Base-by-base conservation (phyloP, 1,140 invertebrate genomes). In the Drosophila insularis region DNA sequence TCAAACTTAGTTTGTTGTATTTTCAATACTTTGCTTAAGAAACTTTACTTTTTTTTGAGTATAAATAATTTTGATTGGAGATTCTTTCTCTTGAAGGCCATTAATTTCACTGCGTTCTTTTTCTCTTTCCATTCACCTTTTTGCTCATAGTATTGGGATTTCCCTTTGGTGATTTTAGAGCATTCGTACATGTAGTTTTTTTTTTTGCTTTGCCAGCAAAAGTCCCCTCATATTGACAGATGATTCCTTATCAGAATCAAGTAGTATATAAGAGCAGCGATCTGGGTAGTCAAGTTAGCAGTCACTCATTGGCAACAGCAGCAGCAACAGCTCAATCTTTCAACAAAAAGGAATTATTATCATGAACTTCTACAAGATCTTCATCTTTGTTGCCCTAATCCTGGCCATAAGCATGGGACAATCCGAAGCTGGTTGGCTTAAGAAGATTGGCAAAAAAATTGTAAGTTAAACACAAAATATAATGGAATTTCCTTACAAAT, bases 361-460 rank as follows among this genome's bases (percentile, higher is more conserved):
- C 43, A 75, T 75, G 73, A 70, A 75, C 59, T 76, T 71, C 27
- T 35, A 21, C 11, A 72, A 74, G 37, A 27, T 72, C 21, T 68
- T 78, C 64, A 14, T 75, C 31, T 66, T 75, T 21, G 50, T 67
- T 19, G 59, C 53, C 4, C 39, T 75, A 7, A 59, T 75, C 8
- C 14, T 74, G 63, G 61, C 60, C 35, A 64, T 64, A 2, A 61
- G 72, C 32, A 35, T 39, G 6, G 75, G 70, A 19, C 67, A 67
- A 74, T 58, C 63, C 5, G 59, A 82, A 35, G 78, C 74, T 59
- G 78, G 80, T 32, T 80, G 80, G 80, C 68, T 70, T 0, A 80
- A 80, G 17, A 75, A 78, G 11, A 63, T 71, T 31, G 66, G 66
- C 63, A 86, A 91, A 71, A 85, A 74, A 82, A 54, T 91, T n/a